Evolutionary conservation across 2,888 invertebrate genomes (phyloP), one percentile per base, ranked within the genome.

Genomic region (Sclerodermus sp.): DNA sequence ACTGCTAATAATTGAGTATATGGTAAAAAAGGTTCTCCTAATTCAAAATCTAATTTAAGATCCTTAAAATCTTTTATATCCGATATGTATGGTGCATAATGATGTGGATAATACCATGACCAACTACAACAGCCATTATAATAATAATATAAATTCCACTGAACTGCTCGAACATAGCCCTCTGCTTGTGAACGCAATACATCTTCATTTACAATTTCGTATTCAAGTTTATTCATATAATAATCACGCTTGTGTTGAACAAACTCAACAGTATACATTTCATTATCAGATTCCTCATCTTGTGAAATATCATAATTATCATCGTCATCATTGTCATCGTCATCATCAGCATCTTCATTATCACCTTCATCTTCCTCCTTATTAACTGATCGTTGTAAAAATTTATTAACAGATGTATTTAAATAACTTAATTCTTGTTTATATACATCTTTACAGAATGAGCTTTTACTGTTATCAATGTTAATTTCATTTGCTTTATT

Each of bases 71-170:
- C 87, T 65, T 85, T 87, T 31, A 98, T 85, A 76, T 98, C 98
- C 2, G 96, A 96, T 62, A 96, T 90, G 74, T 90, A 97, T 0
- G 98, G 98, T 0, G 97, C 92, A 79, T 98, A 99, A 79, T 99
- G 97, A 73, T 93, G 92, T 0, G 96, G 96, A 79, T 96, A 99
- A 79, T 85, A 97, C 98, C 98, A 99, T 29, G 93, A 91, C 99
- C 99, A 99, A 0, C 96, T 96, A 44, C 91, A 90, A 39, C 96
- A 93, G 5, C 98, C 98, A 68, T 93, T 88, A 79, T 96, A 98
- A 78, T 99, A 99, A 78, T 99, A 99, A 73, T 90, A 85, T 14
- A 98, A 81, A 73, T 95, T 94, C 98, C 98, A 99, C 68, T 98
- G 97, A 42, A 99, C 87, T 0, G 96, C 97, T 36, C 89, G 83